Base-by-base conservation (phyloP, 2,113 vertebrate genomes). In the Sapayoa aenigma region DNA sequence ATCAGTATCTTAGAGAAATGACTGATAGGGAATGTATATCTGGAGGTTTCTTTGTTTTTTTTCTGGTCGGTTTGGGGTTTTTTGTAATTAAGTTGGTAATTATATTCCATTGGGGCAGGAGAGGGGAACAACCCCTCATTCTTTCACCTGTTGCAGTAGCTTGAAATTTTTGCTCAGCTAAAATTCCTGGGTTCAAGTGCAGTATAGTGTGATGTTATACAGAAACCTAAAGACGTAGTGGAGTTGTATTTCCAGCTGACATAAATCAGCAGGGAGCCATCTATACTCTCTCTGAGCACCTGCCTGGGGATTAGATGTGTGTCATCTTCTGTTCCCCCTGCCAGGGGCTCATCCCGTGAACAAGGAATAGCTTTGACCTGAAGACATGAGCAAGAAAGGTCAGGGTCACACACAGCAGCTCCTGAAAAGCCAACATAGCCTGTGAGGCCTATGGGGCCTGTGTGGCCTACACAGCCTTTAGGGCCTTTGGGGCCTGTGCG, bases 121-220 rank as follows among this genome's bases (percentile, higher is more conserved):
- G 44, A 67, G 59, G 90, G 94, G 96, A 97, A 88, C 71, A 96
- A 79, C 91, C 28, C 94, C 72, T 87, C 80, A 59, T 96, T 96
- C 78, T 94, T 87, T 92, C 94, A 83, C 69, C 80, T 66, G 94
- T 90, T 97, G 96, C 96, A 97, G 94, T 60, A 97, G 96, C 85
- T 96, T 96, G 94, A 97, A 91, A 94, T 98, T 98, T 98, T 97
- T 96, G 97, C 93, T 96, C 88, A 92, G 93, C 94, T 95, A 93
- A 91, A 95, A 95, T 76, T 71, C 58, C 66, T 66, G 58, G 44
- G 97, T 98, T 98, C 97, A 97, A 94, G 37, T 49, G 53, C 81
- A 97, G 97, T 98, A 39, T 7, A 24, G 42, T 14, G 2, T 52
- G 65, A 59, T 12, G 55, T 28, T 42, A 35, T 87, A 94, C 92